Conservation (phyloP, 2,797 vertebrate genomes). For the Psittacula echo region DNA sequence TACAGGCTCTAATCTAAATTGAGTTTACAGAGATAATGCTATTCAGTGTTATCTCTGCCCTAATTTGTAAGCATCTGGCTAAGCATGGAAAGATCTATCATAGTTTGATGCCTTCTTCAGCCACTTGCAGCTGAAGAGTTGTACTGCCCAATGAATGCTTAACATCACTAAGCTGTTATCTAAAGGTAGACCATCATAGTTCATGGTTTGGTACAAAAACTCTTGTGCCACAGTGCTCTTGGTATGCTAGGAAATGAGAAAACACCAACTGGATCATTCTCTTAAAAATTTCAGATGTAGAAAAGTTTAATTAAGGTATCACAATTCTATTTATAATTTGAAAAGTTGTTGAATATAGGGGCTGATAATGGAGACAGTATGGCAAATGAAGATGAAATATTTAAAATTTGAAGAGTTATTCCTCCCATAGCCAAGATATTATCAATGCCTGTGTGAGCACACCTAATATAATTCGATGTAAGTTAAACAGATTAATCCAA, state of each 20-base stretch:
- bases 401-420: neutral
- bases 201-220: rapidly evolving
- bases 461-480: neutral
- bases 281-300: neutral
- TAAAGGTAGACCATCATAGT: neutral
- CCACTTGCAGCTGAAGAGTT: neutral
- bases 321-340: neutral
- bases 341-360: neutral
- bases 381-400: neutral
- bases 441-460: neutral
- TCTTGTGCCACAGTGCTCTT: neutral
- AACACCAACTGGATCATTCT: rapidly evolving
- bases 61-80: neutral
- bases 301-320: neutral
- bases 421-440: neutral
- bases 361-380: neutral
- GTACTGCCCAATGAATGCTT: neutral
- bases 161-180: neutral
- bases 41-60: neutral
- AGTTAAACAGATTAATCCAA: neutral
- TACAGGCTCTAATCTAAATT: neutral
- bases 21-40: neutral
- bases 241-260: neutral
- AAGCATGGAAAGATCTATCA: neutral
- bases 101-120: neutral